Evolutionary conservation across 2,888 invertebrate species (phyloP), one percentile per base, ranked within the genome.

Genomic region (Acholoe squamosa): DNA sequence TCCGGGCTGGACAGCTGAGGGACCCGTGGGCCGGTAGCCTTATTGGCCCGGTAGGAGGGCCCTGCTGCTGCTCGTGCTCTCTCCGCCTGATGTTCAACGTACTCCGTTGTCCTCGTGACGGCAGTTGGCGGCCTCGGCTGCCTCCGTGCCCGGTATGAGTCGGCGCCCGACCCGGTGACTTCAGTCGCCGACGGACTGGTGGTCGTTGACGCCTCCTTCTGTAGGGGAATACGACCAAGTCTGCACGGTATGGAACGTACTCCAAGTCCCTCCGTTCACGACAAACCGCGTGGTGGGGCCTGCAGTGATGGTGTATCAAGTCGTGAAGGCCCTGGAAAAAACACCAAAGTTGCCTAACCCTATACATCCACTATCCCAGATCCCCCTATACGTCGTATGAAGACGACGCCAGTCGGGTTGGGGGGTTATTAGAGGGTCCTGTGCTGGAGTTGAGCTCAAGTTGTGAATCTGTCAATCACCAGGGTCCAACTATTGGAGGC

Each of bases 391-490:
- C 61, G n/a, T 61, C 61, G 43, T 34, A 84, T 84, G 84, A 16
- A 84, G 43, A 31, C 84, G 84, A 31, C 25, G 34, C 16, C 22
- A 84, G 16, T 25, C 25, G 34, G 43, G 25, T 22, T 43, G 25
- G 34, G 77, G 25, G 84, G 80, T 43, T 33, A 43, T 19, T 3
- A 22, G 43, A 0, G 19, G 80, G 16, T 80, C 34, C 33, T 19
- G 22, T 61, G 61, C 61, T 61, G 61, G 61, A 61, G 61, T 19
- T 67, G 89, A 67, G 31, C 33, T 67, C 28, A 67, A 89, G 61
- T 54, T 51, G 80, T 90, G 51, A 77, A 90, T 90, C 80, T 91
- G 91, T 91, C 91, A 91, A 91, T 91, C 91, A 91, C 61, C 54
- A n/a, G 28, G 14, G 56, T 89, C 84, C 89, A 80, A 89, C 89